phyloP scores from a whole-genome alignment of 2,113 vertebrate genomes.

The Toxotes chatareus region DNA sequence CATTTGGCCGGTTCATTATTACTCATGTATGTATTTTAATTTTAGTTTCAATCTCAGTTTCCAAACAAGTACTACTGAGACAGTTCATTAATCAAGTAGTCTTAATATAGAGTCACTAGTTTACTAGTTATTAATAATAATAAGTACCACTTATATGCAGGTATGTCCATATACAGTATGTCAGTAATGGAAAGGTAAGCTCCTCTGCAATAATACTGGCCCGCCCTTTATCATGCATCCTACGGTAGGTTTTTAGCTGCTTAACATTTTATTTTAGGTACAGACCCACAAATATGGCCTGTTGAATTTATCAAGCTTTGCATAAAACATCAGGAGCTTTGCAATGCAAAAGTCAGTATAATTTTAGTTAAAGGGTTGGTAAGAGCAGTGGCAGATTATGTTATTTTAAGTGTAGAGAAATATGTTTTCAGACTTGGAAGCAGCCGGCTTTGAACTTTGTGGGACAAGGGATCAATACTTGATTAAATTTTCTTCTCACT shows the following conservation, averaged over 20 bases:
- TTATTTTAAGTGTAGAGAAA: not conserved
- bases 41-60: not conserved
- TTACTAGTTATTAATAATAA: too few species aligned
- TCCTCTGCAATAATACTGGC: too few species aligned
- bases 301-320: not conserved
- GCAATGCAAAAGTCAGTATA: not conserved
- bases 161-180: too few species aligned
- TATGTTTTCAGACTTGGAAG: not conserved
- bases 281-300: too few species aligned
- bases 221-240: too few species aligned
- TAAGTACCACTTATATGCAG: too few species aligned
- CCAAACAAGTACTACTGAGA: too few species aligned
- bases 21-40: not conserved
- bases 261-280: too few species aligned
- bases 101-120: too few species aligned
- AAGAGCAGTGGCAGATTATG: not conserved
- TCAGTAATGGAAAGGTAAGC: too few species aligned
- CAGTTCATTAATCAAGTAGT: too few species aligned
- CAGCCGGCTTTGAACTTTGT: not conserved
- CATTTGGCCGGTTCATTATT: not conserved
- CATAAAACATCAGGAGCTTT: slow-evolving; percentile 1
- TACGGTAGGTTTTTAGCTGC: too few species aligned
- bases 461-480: not conserved
- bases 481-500: not conserved
- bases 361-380: not conserved